Base-by-base conservation (phyloP, 2,113 vertebrate genomes). In the Corythornis madagascariensis region DNA sequence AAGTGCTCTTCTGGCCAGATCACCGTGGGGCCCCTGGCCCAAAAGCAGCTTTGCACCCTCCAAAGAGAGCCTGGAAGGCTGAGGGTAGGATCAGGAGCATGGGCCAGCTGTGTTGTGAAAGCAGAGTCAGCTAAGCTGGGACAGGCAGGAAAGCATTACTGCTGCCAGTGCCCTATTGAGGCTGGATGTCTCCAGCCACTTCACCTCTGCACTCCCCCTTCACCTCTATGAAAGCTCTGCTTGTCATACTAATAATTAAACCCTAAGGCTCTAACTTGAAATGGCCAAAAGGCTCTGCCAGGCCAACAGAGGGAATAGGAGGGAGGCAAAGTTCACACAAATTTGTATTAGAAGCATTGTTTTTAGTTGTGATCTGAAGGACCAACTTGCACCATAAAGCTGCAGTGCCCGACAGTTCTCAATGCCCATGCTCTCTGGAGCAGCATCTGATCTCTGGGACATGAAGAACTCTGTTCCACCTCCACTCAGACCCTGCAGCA, bases 231-330 rank as follows among this genome's bases (percentile, higher is more conserved):
- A 92, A 93, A 93, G 81, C 81, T 87, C 13, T 5, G 66, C 83
- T 88, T 93, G 91, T 96, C 90, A 73, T 66, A 82, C 81, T 76
- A 69, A 82, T 94, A 95, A 95, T 87, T 90, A 95, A 95, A 77
- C 89, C 86, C 81, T 90, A 83, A 89, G 92, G 84, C 64, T 94
- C 50, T 80, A 47, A 91, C 86, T 5, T 77, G 84, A 85, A 92
- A 89, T 85, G 92, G 71, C 89, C 84, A 94, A 89, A 86, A 82
- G 82, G 38, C 71, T 81, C 63, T 69, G 45, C 38, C 40, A 56
- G 91, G 91, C 86, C 74, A 66, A 4, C 0, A 2, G 40, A 80
- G 81, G 90, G 92, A 83, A 92, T 16, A 45, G 91, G 81, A 94
- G 78, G 64, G 86, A 94, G 71, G 81, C 78, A 86, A 87, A 91